Base-by-base conservation (phyloP, 2,888 invertebrate genomes). In the Meliscaeva auricollis region DNA sequence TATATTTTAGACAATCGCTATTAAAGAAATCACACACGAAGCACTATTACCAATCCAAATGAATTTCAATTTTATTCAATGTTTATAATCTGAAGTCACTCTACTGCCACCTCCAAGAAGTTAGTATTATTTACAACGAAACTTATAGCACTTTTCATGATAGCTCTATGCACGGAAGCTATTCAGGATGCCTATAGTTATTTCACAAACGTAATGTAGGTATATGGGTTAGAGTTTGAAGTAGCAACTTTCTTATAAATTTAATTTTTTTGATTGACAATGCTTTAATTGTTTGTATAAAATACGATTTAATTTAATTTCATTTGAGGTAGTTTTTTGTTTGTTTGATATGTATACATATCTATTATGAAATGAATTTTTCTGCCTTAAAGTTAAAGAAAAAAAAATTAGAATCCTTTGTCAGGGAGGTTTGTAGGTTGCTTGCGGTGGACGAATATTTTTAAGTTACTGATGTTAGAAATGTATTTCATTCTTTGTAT, bases 261-360 rank as follows among this genome's bases (percentile, higher is more conserved):
- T 69, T 79, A 54, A 20, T 30, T 64, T 64, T 66, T 80, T 80
- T 84, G 80, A 84, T 84, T 80, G 84, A 84, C 84, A 75, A 54
- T 13, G n/a, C 69, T 84, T 46, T 52, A 75, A 79, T 64, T 79
- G 50, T 26, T 50, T 66, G 9, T 32, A 11, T 20, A 44, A 38
- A 41, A 50, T 54, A 69, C 22, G 60, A 60, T 62, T 56, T 48
- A 50, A 75, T 60, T 41, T 7, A 48, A 83, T 52, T 64, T 68
- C 46, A 17, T 58, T 64, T 75, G 79, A 84, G 84, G 74, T 84
- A 75, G 84, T 75, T 75, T 62, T 66, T 11, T 64, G 11, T 50
- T 20, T 62, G 9, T 9, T 35, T 72, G 54, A 35, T 38, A 38
- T 38, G 9, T 38, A 11, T 9, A 9, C 11, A 38, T 6, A 38